Conservation (phyloP, 2,113 vertebrate species). For the Dolichotis patagonum region DNA sequence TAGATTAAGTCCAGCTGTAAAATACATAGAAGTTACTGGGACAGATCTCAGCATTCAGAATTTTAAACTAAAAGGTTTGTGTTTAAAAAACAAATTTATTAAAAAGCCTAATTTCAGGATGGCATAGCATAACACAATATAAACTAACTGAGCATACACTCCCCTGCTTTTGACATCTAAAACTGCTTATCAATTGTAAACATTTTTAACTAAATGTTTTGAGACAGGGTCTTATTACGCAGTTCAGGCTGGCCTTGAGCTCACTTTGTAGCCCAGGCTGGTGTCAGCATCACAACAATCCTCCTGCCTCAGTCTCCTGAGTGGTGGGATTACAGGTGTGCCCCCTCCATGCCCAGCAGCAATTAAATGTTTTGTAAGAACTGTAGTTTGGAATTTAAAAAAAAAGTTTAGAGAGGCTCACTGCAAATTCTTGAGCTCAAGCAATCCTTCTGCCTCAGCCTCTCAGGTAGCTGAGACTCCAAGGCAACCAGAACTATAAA, state of each 20-base stretch:
- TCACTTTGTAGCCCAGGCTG: too few relatives aligned
- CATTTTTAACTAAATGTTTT: not conserved
- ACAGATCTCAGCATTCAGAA: conserved; percentile 3
- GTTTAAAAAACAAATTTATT: not conserved
- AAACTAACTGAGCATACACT: too few relatives aligned
- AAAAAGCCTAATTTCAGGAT: too few relatives aligned
- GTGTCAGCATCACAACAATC: too few relatives aligned
- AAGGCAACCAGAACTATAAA: not conserved
- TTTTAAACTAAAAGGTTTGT: not conserved
- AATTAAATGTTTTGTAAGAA: not conserved
- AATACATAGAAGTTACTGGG: not conserved
- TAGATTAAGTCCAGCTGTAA: not conserved
- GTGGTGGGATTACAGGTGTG: too few relatives aligned
- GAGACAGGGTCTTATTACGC: too few relatives aligned
- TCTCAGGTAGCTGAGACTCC: not conserved
- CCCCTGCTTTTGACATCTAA: not conserved
- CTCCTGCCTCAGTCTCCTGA: too few relatives aligned
- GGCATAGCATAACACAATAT: too few relatives aligned
- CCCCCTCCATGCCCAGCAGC: too few relatives aligned
- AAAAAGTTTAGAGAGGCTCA: not conserved
- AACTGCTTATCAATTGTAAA: not conserved
- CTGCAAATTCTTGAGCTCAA: not conserved
- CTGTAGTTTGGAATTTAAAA: not conserved
- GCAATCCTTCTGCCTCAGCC: not conserved
- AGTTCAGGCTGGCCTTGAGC: too few relatives aligned